Evolutionary conservation across 2,113 vertebrate genomes (phyloP).

Genomic region (Oxygymnocypris stewartii): DNA sequence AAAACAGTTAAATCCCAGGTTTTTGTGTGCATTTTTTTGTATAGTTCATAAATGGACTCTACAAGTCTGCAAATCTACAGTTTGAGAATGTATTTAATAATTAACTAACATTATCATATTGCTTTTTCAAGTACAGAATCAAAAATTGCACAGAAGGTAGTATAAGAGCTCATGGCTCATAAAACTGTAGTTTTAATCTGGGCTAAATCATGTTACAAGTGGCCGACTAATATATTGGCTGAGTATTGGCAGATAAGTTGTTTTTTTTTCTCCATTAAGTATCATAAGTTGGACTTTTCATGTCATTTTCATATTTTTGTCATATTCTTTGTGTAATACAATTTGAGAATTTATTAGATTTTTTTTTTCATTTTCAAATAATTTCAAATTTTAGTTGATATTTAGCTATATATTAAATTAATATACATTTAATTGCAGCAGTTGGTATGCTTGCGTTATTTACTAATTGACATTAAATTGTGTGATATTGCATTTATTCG

Average conservation of each 20-base stretch:
- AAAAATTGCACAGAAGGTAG: neutral
- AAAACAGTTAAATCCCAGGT: neutral
- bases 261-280: no score
- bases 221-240: neutral
- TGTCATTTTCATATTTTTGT: neutral
- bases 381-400: neutral
- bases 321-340: neutral
- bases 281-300: neutral
- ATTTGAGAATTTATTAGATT: neutral
- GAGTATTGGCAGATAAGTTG: no score
- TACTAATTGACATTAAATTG: neutral
- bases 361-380: neutral
- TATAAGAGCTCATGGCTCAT: neutral
- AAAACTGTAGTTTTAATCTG: neutral
- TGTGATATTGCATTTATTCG: neutral
- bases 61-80: neutral
- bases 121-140: neutral
- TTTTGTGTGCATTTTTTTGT: neutral
- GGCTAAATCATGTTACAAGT: neutral
- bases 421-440: neutral
- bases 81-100: neutral
- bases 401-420: neutral
- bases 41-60: neutral
- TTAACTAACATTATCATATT: neutral
- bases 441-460: neutral